These are phyloP conservation scores for Nestor notabilis DNA, from an alignment of 2,113 vertebrate species.

Conservation along the genomic window DNA sequence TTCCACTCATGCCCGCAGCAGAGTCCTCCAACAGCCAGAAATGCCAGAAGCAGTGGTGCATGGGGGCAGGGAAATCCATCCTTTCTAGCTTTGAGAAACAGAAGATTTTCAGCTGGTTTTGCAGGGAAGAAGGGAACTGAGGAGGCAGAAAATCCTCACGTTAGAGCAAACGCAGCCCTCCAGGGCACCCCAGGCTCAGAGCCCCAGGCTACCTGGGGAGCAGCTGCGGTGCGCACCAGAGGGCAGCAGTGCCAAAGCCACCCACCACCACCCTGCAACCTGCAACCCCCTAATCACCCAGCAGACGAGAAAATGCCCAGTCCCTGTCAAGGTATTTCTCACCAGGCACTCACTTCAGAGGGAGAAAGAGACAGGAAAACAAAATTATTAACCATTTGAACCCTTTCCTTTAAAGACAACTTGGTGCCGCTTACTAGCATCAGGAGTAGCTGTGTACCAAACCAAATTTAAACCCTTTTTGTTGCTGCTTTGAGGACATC, in stretches of 20 bases:
- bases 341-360: not conserved
- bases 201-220: not conserved
- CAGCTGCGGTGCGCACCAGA: not conserved
- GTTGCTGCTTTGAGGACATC: not conserved
- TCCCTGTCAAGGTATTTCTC: not conserved
- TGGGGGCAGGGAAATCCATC: not conserved
- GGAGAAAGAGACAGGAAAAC: not conserved
- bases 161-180: not conserved
- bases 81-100: not conserved
- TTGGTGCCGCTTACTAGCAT: not conserved
- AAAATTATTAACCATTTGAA: not conserved
- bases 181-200: not conserved
- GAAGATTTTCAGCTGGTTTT: not conserved
- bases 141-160: not conserved
- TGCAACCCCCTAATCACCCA: not conserved
- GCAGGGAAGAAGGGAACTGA: not conserved
- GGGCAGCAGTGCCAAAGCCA: slow-evolving; percentile 59
- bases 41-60: rapidly evolving
- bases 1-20: not conserved
- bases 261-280: not conserved
- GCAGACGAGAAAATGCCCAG: not conserved
- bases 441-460: rapidly evolving
- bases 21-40: not conserved
- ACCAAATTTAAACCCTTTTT: not conserved
- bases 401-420: not conserved